phyloP scores from a whole-genome alignment of 2,888 invertebrate genomes.

The Zhuqinia jingwanae region DNA sequence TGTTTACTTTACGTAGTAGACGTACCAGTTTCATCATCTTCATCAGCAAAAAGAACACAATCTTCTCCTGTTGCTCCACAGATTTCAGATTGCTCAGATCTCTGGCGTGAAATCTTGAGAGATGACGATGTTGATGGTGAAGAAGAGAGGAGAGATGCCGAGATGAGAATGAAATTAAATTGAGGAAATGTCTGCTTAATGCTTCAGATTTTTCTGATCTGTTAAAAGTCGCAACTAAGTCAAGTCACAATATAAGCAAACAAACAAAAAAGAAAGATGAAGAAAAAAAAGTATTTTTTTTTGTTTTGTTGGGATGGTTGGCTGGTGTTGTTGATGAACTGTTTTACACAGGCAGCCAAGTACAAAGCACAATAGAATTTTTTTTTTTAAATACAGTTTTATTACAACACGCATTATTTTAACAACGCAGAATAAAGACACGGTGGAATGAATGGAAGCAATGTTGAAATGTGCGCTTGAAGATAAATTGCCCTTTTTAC shows the following conservation, averaged over 20 bases:
- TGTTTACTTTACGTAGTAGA: not conserved
- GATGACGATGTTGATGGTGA: not conserved
- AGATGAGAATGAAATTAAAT: constrained; percentile 49
- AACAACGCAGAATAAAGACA: not conserved
- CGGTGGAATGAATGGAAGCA: constrained; percentile 8
- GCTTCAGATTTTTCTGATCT: constrained; percentile 30
- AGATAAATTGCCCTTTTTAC: constrained; percentile 62
- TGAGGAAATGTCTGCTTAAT: constrained; percentile 62
- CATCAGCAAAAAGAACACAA: too few relatives aligned
- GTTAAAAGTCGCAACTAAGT: constrained; percentile 15
- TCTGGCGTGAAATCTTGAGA: too few relatives aligned
- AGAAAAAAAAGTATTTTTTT: constrained; percentile 5
- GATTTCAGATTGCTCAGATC: not conserved
- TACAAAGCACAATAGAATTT: not conserved
- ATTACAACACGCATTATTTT: constrained; percentile 21
- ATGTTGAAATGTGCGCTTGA: not conserved
- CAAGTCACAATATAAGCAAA: constrained; percentile 23
- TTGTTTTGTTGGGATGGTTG: constrained; percentile 13
- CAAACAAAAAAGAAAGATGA: constrained; percentile 3
- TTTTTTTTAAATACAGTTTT: constrained; percentile 16
- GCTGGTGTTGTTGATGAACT: constrained; percentile 56
- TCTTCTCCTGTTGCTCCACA: constrained; percentile 53
- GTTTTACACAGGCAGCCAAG: constrained; percentile 38
- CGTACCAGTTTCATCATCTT: too few relatives aligned
- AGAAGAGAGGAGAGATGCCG: not conserved